Conservation (phyloP, 37 sponge, comb jelly and placozoan species). For the Theonella swinhoei region DNA sequence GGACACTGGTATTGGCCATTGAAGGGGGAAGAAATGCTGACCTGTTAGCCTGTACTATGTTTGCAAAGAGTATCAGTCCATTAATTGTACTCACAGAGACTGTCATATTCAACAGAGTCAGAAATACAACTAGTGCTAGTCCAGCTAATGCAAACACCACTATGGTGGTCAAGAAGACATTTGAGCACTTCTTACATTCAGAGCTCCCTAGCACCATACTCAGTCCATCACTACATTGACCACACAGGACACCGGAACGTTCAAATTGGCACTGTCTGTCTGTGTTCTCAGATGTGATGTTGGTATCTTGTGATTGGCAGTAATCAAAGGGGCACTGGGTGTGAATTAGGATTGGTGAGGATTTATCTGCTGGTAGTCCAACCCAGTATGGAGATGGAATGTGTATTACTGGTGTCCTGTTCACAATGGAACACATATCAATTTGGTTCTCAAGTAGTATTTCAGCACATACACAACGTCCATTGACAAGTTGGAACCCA, state of each 20-base stretch:
- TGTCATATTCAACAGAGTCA: neutral
- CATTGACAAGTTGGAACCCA: neutral
- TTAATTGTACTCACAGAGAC: slow-evolving; percentile 9
- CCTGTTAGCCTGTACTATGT: neutral
- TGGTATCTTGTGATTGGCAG: neutral
- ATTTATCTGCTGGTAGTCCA: neutral
- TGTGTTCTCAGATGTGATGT: neutral
- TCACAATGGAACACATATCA: neutral
- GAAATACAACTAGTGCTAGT: neutral
- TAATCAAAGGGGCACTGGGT: slow-evolving; percentile 20
- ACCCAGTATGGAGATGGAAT: neutral
- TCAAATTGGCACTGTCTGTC: neutral
- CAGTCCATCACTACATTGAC: slow-evolving; percentile 1
- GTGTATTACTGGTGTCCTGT: neutral
- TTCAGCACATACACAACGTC: neutral
- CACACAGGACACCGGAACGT: slow-evolving; percentile 14
- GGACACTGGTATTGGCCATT: neutral
- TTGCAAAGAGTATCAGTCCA: slow-evolving; percentile 25
- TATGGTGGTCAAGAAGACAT: neutral
- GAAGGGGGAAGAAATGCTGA: neutral
- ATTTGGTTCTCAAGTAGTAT: neutral
- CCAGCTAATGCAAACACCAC: neutral
- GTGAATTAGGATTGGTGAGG: neutral
- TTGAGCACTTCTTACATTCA: neutral
- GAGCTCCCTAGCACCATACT: slow-evolving; percentile 1